Evolutionary conservation across 2,113 vertebrate species (phyloP).

Genomic region (Pholis gunnellus): DNA sequence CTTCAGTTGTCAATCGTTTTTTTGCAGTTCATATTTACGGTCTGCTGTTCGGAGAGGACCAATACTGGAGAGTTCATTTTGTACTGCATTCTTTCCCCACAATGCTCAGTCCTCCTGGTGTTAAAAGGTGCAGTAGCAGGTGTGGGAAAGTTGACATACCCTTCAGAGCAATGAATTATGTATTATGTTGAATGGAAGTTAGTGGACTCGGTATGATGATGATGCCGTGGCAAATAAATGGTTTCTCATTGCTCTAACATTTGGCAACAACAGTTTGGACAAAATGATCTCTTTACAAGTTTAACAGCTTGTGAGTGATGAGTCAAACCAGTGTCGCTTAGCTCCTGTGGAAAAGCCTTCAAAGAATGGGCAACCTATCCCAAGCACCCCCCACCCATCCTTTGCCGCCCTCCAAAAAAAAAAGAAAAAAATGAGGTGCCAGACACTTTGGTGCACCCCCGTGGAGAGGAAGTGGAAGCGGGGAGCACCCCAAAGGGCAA

Average conservation of each 20-base stretch:
- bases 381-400: conserved; percentile 24
- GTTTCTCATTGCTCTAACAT: neutral
- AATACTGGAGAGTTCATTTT: neutral
- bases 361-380: conserved; percentile 17
- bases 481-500: conserved; percentile 71
- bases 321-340: neutral
- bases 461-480: conserved; percentile 73
- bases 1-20: neutral
- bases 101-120: neutral
- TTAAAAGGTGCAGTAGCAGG: neutral
- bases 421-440: conserved; percentile 34
- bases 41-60: neutral
- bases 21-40: neutral
- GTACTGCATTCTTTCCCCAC: neutral
- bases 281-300: conserved; percentile 39
- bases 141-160: neutral
- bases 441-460: conserved; percentile 65
- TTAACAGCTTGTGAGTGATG: conserved; percentile 36
- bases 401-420: conserved; percentile 51
- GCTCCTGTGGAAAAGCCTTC: neutral
- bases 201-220: conserved; percentile 14
- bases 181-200: conserved; percentile 29
- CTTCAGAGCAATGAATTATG: conserved; percentile 34
- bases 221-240: conserved; percentile 25
- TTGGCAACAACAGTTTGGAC: conserved; percentile 8